Evolutionary conservation across 1,140 invertebrate genomes (phyloP).

Genomic region (Macrosteles quadrilineatus): DNA sequence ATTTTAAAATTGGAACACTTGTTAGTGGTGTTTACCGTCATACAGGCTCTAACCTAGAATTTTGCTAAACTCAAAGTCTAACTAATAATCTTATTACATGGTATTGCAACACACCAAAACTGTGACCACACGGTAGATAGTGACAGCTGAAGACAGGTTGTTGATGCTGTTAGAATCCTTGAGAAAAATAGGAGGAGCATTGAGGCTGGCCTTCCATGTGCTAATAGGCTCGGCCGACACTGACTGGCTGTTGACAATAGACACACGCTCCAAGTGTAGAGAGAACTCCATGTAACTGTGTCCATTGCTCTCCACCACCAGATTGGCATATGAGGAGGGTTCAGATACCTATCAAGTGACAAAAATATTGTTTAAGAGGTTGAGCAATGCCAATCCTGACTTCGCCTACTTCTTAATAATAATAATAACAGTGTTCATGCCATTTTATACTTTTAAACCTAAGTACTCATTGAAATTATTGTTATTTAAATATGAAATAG

Average conservation of each 20-base stretch:
- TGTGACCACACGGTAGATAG: constrained; percentile 78
- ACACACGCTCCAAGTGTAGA: constrained; percentile 65
- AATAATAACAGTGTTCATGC: too few species aligned
- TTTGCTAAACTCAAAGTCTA: too few species aligned
- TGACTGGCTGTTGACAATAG: constrained; percentile 54
- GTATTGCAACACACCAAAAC: constrained; percentile 59
- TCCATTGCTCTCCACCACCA: constrained; percentile 63
- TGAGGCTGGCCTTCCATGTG: constrained; percentile 68
- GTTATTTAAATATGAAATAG: too few species aligned
- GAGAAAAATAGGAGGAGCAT: constrained; percentile 61
- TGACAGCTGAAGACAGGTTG: constrained; percentile 76
- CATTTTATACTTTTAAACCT: too few species aligned
- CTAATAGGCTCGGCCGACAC: constrained; percentile 61
- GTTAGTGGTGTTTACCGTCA: too few species aligned
- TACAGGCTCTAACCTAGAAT: too few species aligned
- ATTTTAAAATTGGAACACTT: too few species aligned
- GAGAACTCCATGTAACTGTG: constrained; percentile 71
- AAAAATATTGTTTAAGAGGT: too few species aligned
- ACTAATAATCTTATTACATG: neutral
- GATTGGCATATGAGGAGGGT: constrained; percentile 64
- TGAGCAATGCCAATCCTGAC: too few species aligned
- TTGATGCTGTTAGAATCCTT: constrained; percentile 63
- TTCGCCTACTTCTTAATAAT: too few species aligned
- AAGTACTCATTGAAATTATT: too few species aligned
- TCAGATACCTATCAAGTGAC: constrained; percentile 58